These are phyloP conservation scores for Cryptomyrus ogoouensis DNA, from an alignment of 2,113 vertebrate species.

Conservation along the genomic window DNA sequence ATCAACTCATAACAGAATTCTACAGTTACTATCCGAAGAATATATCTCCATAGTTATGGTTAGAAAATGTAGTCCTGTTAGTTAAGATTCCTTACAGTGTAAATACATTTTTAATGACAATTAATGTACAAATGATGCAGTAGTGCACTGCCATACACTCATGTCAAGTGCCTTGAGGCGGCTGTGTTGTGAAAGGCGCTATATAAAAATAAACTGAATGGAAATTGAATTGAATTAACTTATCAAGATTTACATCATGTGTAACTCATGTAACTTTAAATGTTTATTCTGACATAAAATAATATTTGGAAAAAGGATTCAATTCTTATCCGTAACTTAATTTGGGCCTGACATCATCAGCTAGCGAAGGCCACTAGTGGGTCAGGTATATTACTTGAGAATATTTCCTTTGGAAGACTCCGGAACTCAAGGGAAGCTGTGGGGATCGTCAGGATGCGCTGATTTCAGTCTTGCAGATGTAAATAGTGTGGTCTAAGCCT, in stretches of 20 bases:
- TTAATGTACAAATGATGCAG: background rate
- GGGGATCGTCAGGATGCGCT: background rate
- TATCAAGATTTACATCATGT: background rate
- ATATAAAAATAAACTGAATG: background rate
- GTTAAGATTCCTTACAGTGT: background rate
- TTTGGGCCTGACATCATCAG: background rate
- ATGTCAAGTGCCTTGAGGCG: background rate
- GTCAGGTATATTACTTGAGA: background rate
- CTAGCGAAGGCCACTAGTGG: background rate
- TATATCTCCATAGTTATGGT: background rate
- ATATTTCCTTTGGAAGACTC: background rate
- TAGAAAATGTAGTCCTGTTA: background rate
- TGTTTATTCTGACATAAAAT: background rate
- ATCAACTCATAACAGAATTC: background rate
- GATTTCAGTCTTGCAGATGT: background rate
- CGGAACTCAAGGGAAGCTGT: background rate
- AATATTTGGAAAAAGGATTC: background rate
- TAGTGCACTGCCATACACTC: background rate
- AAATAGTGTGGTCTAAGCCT: background rate
- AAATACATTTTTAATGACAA: background rate
- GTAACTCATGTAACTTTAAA: background rate
- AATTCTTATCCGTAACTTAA: background rate
- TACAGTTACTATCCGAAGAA: background rate
- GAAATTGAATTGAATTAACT: background rate
- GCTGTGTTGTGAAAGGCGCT: background rate